phyloP scores from a whole-genome alignment of 2,888 invertebrate genomes.

The Globia sparganii region DNA sequence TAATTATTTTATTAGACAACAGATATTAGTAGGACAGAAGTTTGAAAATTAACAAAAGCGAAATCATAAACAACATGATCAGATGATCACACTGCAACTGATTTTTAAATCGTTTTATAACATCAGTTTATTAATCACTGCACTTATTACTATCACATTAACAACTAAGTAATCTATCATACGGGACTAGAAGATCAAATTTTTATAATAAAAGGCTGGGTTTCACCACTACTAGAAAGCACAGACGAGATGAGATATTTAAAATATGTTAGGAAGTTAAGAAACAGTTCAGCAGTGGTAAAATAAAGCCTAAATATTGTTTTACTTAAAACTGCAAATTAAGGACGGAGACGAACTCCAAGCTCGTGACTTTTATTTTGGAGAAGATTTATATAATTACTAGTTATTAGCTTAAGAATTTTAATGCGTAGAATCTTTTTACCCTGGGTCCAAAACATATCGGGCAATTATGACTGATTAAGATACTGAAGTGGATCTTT shows the following conservation, averaged over 20 bases:
- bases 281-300: slow-evolving; percentile 42
- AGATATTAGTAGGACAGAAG: slow-evolving; percentile 56
- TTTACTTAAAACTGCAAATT: slow-evolving; percentile 73
- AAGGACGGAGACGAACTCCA: slow-evolving; percentile 80
- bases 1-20: slow-evolving; percentile 52
- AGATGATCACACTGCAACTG: slow-evolving; percentile 57
- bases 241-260: slow-evolving; percentile 27
- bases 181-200: slow-evolving; percentile 83
- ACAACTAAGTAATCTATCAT: slow-evolving; percentile 71
- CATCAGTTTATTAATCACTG: slow-evolving; percentile 55
- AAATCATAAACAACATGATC: slow-evolving; percentile 46
- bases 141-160: slow-evolving; percentile 68
- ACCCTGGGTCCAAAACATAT: slow-evolving; percentile 72
- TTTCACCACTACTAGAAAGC: slow-evolving; percentile 46
- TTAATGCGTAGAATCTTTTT: slow-evolving; percentile 56
- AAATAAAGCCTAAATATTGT: slow-evolving; percentile 21
- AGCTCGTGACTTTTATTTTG: slow-evolving; percentile 74
- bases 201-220: slow-evolving; percentile 46
- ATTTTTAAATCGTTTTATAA: slow-evolving; percentile 52
- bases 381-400: slow-evolving; percentile 42
- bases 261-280: background rate
- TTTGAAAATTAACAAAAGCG: slow-evolving; percentile 50
- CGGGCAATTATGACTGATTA: slow-evolving; percentile 33
- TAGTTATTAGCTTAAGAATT: slow-evolving; percentile 47
- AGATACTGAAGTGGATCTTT: slow-evolving; percentile 24